Evolutionary conservation across 2,797 vertebrate genomes (phyloP), one percentile per base, ranked within the genome.

Genomic region (Xyrichtys novacula): DNA sequence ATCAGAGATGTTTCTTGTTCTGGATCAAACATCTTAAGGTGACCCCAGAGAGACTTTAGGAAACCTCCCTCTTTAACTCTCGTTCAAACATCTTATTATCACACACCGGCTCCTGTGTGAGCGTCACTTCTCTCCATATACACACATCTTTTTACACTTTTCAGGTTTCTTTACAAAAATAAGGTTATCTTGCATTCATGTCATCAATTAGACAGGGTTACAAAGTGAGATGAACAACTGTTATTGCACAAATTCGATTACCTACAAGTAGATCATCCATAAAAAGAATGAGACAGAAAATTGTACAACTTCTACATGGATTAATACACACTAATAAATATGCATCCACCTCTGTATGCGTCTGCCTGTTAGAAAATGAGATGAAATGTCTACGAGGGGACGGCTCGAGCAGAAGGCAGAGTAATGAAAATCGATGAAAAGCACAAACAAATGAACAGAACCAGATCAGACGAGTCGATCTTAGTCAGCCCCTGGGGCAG

Each of bases 211-310:
- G 87, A 89, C 52, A 52, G 81, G 67, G 76, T 91, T 92, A 92
- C 65, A 90, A 89, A 90, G 66, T 85, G 84, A 91, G 90, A 90
- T 88, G 85, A 88, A 87, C 56, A 67, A 85, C 79, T 46, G 68
- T 94, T 94, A 93, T 94, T 93, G 91, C 90, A 94, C 94, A 90
- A 86, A 87, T 66, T 67, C 65, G 76, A 92, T 91, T 88, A 88
- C 74, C 63, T 80, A 86, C 64, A 53, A 67, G 66, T 54, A 85
- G 69, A 91, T 88, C 76, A 85, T 78, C 74, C 52, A 65, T 75
- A 74, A 72, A 63, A 83, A 85, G 32, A 80, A 70, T 17, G 25
- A 40, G 55, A 58, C 46, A 69, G 58, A 71, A 78, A 53, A 43
- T 64, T 76, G n/a, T 52, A 86, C 73, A 83, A 76, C 59, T 66